phyloP scores from a whole-genome alignment of 2,113 vertebrate species.

The Phocoena phocoena region DNA sequence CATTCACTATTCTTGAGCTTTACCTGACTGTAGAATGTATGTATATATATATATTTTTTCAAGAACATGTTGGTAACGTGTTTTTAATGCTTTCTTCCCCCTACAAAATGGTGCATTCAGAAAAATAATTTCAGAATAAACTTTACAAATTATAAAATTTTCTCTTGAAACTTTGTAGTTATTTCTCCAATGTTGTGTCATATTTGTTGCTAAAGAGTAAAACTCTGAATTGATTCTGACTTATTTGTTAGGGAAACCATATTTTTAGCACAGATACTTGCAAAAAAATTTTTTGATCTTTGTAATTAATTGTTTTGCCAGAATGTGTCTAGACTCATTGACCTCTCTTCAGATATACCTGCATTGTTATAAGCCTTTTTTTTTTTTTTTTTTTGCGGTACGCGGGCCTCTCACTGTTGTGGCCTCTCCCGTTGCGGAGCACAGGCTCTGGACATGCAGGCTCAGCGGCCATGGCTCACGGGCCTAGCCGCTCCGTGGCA shows the following conservation, averaged over 20 bases:
- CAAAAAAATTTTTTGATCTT: neutral
- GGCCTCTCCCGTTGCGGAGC: no score
- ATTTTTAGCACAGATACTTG: neutral
- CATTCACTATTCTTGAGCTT: neutral
- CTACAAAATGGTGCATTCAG: neutral
- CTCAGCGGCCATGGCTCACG: no score
- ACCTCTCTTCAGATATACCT: neutral
- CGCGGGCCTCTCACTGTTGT: no score
- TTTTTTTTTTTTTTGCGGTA: no score
- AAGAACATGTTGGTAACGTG: neutral
- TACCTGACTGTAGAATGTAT: neutral
- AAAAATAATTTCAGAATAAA: neutral
- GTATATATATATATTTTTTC: neutral
- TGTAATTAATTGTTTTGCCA: neutral
- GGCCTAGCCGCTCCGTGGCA: no score
- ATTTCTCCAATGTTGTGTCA: neutral
- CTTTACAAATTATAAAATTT: neutral
- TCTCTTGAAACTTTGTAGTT: neutral
- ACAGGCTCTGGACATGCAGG: no score
- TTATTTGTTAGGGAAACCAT: neutral
- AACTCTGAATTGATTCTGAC: neutral
- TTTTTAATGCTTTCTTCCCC: neutral
- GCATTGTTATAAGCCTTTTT: neutral
- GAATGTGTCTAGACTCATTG: neutral
- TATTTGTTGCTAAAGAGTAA: neutral